These are phyloP conservation scores for Ochropleura leucogaster DNA, from an alignment of 2,888 invertebrate species.

Conservation along the genomic window DNA sequence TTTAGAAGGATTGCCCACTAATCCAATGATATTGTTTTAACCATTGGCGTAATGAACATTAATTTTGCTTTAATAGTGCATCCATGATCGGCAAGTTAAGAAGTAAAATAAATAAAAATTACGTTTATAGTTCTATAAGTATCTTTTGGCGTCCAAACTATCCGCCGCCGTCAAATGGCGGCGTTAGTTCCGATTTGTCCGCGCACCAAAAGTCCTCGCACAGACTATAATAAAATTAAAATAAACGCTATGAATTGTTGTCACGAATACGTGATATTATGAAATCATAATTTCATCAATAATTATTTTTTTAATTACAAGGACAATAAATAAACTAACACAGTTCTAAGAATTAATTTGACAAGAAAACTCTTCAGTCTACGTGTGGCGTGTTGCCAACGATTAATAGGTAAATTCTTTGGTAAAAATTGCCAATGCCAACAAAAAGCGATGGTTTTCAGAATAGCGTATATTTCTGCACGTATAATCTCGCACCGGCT, in stretches of 20 bases:
- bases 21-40: not conserved
- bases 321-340: not conserved
- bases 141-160: not conserved
- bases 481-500: too few species aligned
- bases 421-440: conserved; percentile 7
- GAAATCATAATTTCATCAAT: not conserved
- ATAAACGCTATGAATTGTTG: not conserved
- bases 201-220: too few species aligned
- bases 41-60: not conserved
- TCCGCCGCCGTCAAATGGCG: not conserved
- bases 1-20: not conserved
- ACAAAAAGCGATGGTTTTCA: not conserved
- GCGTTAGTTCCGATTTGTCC: not conserved
- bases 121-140: not conserved
- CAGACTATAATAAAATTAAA: not conserved
- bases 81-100: not conserved
- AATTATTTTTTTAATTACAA: not conserved
- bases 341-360: not conserved
- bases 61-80: not conserved
- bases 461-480: not conserved
- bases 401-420: not conserved
- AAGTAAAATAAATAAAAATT: not conserved
- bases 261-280: not conserved
- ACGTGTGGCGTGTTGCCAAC: not conserved
- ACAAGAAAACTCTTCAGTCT: conserved; percentile 6